Percentiles rank a stretch among this genome's conserved stretches.
Evolutionary conservation across 2,113 vertebrate genomes (phyloP).

Genomic region (Platysternon megacephalum): DNA sequence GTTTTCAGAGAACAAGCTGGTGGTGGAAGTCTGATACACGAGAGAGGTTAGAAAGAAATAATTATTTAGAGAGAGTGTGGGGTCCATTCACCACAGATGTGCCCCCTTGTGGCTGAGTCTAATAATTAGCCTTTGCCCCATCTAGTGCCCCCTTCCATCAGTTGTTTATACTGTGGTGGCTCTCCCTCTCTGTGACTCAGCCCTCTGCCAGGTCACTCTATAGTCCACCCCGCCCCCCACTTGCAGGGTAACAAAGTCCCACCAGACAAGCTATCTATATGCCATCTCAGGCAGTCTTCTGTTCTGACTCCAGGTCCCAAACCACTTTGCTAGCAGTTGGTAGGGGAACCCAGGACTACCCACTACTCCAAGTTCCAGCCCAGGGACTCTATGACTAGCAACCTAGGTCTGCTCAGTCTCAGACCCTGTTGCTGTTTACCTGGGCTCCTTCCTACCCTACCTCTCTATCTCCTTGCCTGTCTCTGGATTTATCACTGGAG

Average conservation of each 20-base stretch:
- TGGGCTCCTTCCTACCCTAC: background rate
- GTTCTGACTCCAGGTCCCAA: background rate
- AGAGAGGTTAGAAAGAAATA: background rate
- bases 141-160: background rate
- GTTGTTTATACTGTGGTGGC: background rate
- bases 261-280: background rate
- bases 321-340: background rate
- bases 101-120: background rate
- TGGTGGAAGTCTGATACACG: background rate
- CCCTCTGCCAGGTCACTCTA: background rate
- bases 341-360: background rate
- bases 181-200: background rate
- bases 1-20: background rate
- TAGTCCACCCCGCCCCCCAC: background rate
- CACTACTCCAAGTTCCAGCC: background rate
- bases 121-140: background rate
- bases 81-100: background rate
- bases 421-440: background rate
- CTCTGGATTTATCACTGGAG: background rate
- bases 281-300: background rate
- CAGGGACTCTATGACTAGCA: background rate
- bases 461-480: background rate
- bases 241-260: background rate
- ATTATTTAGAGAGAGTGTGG: background rate
- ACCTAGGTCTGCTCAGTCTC: background rate